Percentiles rank a stretch among this genome's conserved stretches.
Conservation (phyloP, 1,140 invertebrate species). For the Sitobion miscanthi region DNA sequence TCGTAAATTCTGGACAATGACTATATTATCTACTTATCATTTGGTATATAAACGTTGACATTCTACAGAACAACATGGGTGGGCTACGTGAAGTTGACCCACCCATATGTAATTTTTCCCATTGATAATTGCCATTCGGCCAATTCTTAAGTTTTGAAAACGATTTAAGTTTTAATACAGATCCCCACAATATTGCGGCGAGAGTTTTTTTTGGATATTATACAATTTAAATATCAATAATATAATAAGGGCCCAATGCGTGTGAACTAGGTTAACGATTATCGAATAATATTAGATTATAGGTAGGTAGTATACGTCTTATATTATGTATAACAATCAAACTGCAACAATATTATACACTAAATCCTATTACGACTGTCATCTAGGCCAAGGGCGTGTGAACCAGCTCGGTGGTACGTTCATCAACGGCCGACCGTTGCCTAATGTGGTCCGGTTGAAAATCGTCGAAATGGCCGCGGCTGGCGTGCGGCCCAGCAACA, state of each 20-base stretch:
- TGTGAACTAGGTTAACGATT: background rate
- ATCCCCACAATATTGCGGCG: background rate
- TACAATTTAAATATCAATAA: too few relatives aligned
- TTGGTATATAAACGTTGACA: too few relatives aligned
- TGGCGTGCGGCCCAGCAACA: constrained; percentile 85
- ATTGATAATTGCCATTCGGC: background rate
- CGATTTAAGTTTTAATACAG: background rate
- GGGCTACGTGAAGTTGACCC: too few relatives aligned
- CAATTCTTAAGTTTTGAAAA: background rate
- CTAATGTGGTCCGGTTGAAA: constrained; percentile 85
- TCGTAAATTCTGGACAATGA: too few relatives aligned
- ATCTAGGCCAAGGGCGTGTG: constrained; percentile 85
- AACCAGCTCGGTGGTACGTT: constrained; percentile 93
- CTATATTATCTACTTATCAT: too few relatives aligned
- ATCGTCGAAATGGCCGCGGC: constrained; percentile 90
- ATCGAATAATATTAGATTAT: too few relatives aligned
- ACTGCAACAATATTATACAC: background rate
- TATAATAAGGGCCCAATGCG: too few relatives aligned
- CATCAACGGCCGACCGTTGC: constrained; percentile 88
- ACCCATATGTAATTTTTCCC: too few relatives aligned
- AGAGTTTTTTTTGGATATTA: too few relatives aligned
- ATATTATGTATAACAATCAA: too few relatives aligned
- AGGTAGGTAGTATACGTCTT: too few relatives aligned
- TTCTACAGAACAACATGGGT: too few relatives aligned
- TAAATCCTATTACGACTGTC: constrained; percentile 57